Evolutionary conservation across 2,113 vertebrate species (phyloP), one percentile per base, ranked within the genome.

Genomic region (Elgaria multicarinata): DNA sequence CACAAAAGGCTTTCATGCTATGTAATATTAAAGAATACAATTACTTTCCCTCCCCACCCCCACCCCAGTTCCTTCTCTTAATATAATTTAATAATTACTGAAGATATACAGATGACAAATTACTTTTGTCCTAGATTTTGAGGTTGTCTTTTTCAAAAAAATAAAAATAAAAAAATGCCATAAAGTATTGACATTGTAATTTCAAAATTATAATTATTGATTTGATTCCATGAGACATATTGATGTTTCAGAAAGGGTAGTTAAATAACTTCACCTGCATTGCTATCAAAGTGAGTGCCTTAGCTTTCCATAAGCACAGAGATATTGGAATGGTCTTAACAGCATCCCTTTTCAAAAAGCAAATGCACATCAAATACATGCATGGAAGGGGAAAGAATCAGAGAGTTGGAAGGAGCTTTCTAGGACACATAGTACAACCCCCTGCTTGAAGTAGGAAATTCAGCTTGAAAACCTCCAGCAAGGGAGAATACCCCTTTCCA

Each of bases 11-110:
- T 87, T 91, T 87, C 71, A 83, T 87, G 72, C 80, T 77, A 55
- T 87, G 71, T 76, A 69, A 90, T 79, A 86, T 91, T 91, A 84
- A 83, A 87, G 31, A 42, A 78, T 71, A 36, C 46, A 33, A 36
- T 69, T 83, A 67, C 33, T 77, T 67, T 3, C 6, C 28, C 44
- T 67, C 53, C 6, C 24, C 44, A 14, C 31, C 53, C 6, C 46
- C 58, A 39, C 53, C 6, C n/a, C 58, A 39, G 62, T 78, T 69
- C 71, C 69, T 82, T 74, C 39, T 6, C 44, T 67, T 42, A 78
- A 31, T 72, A 86, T 90, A 0, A 0, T 33, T 46, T 88, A 0
- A 28, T 2, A 33, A 82, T 2, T 7, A 39, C 0, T 2, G 84
- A 24, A 90, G 62, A 77, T 58, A 46, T 4, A 39, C 9, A 69